Base-by-base conservation (phyloP, 1,140 invertebrate genomes). In the Aleiodes sp. region DNA sequence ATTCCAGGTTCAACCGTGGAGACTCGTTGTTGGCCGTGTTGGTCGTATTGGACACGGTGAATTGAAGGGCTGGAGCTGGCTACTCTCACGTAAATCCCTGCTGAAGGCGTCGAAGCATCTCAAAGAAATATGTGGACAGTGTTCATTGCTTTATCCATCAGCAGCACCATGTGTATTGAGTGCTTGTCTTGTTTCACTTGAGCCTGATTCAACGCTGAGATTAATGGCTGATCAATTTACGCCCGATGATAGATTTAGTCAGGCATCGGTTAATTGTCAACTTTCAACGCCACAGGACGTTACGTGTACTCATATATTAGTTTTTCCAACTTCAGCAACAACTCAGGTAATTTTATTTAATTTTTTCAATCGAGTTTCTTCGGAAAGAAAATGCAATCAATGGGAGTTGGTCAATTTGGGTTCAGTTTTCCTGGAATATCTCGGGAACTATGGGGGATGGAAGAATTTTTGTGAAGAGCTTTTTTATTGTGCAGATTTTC, bases 21-120 rank as follows among this genome's bases (percentile, higher is more conserved):
- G 98, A 63, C 86, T 99, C 61, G 97, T 99, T 4, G 95, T 99
- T 9, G 97, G 97, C 28, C 88, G 98, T 28, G 91, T 99, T 10
- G 98, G 98, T 0, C 89, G 98, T 21, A 95, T 99, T 61, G 98
- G 98, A 0, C 98, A 99, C 79, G 97, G 97, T 16, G 98, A 99
- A 84, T 88, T 99, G 7, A 97, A 98, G 89, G 94, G 96, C 9
- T 99, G 97, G 97, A 95, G 95, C 76, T 95, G 93, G 86, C 84
- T 99, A 63, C 86, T 99, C 39, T 97, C 95, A 69, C 91, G 95
- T 67, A 97, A 97, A 86, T 94, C 96, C 76, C 87, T 99, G 37
- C 87, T 94, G 67, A 92, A 93, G 77, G 94, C 94, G 8, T 97
- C 95, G 57, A 93, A 93, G 77, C 91, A 94, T 79, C 87, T 99